Percentiles rank a stretch among this genome's conserved stretches.
These are phyloP conservation scores for Pipistrellus kuhlii DNA, from an alignment of 2,797 vertebrate genomes.

Conservation along the genomic window DNA sequence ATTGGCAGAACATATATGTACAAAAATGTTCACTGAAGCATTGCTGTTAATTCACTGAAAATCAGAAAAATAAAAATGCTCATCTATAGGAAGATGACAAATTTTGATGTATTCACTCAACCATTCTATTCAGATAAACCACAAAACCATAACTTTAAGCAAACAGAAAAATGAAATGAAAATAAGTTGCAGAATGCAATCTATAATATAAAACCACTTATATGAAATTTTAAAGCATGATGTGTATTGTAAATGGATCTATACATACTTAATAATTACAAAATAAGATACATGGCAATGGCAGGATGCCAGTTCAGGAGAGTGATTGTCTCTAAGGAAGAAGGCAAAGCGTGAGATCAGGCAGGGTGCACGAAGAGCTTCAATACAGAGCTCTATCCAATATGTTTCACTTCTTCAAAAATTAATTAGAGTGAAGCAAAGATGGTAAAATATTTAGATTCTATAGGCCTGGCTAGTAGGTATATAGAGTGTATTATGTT, in stretches of 20 bases:
- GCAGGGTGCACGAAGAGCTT: neutral
- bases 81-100: neutral
- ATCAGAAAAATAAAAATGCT: constrained; percentile 16
- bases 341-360: neutral
- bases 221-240: neutral
- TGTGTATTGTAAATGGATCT: neutral
- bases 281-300: neutral
- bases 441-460: neutral
- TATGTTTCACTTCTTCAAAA: neutral
- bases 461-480: neutral
- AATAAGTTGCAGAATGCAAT: neutral
- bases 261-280: neutral
- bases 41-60: neutral
- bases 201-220: constrained; percentile 1
- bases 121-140: neutral
- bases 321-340: neutral
- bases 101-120: neutral
- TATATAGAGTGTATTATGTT: neutral
- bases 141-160: neutral
- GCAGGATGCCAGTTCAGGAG: neutral
- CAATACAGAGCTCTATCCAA: neutral
- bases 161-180: constrained; percentile 51
- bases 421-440: neutral
- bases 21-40: neutral
- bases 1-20: neutral